phyloP scores from a whole-genome alignment of 2,797 vertebrate species.

The Meriones psammophilus region DNA sequence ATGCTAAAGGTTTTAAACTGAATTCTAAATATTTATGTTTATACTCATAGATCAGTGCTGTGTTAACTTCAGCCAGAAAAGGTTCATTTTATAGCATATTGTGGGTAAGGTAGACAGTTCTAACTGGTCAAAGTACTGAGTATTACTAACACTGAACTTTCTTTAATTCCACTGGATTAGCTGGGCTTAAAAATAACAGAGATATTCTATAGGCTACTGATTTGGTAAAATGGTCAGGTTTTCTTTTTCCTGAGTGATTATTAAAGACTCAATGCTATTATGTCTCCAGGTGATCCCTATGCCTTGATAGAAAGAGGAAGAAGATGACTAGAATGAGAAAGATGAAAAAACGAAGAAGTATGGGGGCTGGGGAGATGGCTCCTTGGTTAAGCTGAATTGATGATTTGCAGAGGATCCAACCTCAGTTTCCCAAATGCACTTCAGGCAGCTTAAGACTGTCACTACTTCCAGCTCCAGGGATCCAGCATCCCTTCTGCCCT shows the following conservation, averaged over 20 bases:
- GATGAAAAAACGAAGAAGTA: not conserved
- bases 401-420: not conserved
- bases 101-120: not conserved
- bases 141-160: not conserved
- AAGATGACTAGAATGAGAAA: no score
- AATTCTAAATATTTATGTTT: no score
- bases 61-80: not conserved
- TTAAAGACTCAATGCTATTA: not conserved
- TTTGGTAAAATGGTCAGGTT: not conserved
- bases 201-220: not conserved
- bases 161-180: not conserved
- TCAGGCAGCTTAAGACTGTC: not conserved
- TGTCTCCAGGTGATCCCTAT: not conserved
- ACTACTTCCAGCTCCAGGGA: not conserved
- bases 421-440: not conserved
- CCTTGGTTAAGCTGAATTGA: not conserved
- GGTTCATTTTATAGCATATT: not conserved
- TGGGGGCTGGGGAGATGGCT: no score
- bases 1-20: no score
- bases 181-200: not conserved
- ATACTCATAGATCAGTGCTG: not conserved
- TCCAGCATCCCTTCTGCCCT: not conserved
- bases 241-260: not conserved
- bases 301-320: not conserved
- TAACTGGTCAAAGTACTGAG: not conserved